Base-by-base conservation (phyloP, 1,140 invertebrate genomes). In the Macrosteles quadrilineatus region DNA sequence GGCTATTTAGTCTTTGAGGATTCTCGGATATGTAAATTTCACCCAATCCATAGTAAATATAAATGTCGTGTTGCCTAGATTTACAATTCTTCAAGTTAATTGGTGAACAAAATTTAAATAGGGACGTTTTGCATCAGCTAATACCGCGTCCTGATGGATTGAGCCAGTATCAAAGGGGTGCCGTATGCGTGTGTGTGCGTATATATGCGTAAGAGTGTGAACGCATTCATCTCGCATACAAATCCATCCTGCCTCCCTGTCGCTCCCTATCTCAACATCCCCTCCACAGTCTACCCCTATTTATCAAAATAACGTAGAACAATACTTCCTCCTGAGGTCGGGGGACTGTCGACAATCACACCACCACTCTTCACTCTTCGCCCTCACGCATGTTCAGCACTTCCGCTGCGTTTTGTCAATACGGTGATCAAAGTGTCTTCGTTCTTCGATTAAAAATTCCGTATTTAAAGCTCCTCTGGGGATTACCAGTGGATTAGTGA, bases 151-250 rank as follows among this genome's bases (percentile, higher is more conserved):
- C 47, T 50, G 47, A 50, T 50, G 47, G 47, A 50, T 50, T 50
- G 47, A n/a, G 47, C 47, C 47, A 4, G 47, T 50, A 50, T 50
- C 47, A 50, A 50, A 40, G 63, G n/a, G 21, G 21, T 17, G 14
- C 6, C 27, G 59, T 19, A 4, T 29, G 59, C 27, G 9, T 23
- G 59, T 63, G 59, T 63, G 59, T 63, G 59, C 36, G 63, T 27
- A 21, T 65, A 31, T 65, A n/a, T n/a, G n/a, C n/a, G n/a, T n/a
- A n/a, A n/a, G 63, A 40, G 63, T 65, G 63, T 65, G 63, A 9
- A 32, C 29, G 55, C 29, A 31, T 50, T 50, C 47, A 50, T 50
- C 47, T 50, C 47, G 6, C 47, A 50, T 50, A 50, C 4, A 50
- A 50, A 9, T 9, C n/a, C 47, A 50, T n/a, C 47, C 47, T 50